phyloP scores from a whole-genome alignment of 2,113 vertebrate genomes.

The Mungos mungo region DNA sequence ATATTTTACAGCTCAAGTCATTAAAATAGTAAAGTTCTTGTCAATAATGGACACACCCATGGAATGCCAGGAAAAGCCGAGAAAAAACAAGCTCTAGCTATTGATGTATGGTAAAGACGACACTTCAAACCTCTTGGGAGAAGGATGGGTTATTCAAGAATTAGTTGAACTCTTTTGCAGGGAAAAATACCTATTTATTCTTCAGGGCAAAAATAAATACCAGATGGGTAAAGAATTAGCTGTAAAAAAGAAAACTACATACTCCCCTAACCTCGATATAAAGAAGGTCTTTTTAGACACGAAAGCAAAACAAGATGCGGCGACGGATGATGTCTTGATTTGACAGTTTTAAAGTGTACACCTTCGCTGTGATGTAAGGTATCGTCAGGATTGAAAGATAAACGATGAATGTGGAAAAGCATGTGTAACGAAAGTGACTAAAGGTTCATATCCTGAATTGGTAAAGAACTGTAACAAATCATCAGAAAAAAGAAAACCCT shows the following conservation, averaged over 20 bases:
- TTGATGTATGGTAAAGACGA: neutral
- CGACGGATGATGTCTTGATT: neutral
- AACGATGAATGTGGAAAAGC: neutral
- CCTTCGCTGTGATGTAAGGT: neutral
- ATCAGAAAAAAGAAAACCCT: neutral
- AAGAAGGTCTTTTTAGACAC: neutral
- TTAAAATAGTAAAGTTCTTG: neutral
- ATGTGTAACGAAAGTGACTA: neutral
- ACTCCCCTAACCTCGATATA: neutral
- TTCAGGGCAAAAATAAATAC: conserved; percentile 5
- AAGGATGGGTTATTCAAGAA: neutral
- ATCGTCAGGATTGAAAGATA: conserved; percentile 6
- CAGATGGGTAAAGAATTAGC: neutral
- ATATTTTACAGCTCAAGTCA: neutral
- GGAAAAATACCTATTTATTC: neutral
- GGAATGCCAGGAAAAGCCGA: neutral
- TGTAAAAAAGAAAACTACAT: neutral
- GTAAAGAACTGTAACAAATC: neutral
- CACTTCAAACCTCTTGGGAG: neutral
- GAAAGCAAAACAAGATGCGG: neutral
- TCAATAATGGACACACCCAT: neutral
- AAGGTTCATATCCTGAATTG: neutral
- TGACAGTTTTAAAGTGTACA: neutral
- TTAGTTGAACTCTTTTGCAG: neutral
- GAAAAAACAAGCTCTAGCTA: neutral